Base-by-base conservation (phyloP, 2,888 invertebrate genomes). In the Polymixis flavicincta region DNA sequence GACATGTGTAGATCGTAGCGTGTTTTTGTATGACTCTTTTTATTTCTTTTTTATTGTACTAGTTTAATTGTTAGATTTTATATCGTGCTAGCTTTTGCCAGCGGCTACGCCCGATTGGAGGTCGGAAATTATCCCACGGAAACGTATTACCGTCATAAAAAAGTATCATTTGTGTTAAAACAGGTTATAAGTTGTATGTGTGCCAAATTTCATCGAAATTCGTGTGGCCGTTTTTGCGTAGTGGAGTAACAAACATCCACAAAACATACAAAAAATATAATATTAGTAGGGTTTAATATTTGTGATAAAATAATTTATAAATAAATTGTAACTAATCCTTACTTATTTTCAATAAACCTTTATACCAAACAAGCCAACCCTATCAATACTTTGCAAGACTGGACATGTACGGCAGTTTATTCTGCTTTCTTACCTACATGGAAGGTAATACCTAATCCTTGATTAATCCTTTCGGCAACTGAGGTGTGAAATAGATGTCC, bases 401-500 rank as follows among this genome's bases (percentile, higher is more conserved):
- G 80, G 11, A 11, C 63, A 2, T 59, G 28, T 67, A 63, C 22
- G 22, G 50, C 1, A n/a, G 2, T 32, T 55, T 32, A 75, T 54
- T 65, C 77, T n/a, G 82, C 60, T 55, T 50, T 32, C n/a, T 32
- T 50, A 22, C 60, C 32, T 13, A 78, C 68, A 50, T 6, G 19
- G 42, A 19, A 55, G 28, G 77, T 52, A 37, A 54, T 19, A 55
- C 61, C 28, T 63, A 67, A 76, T 74, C 48, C 42, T 63, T 63
- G 55, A 83, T 80, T 79, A 83, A 83, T 83, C 72, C 80, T 14
- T 14, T 54, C 37, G 42, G 14, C 71, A 32, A 48, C 57, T 83
- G 80, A 63, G 71, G 80, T 79, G 84, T 72, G 80, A 83, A 80
- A 80, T 80, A 14, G 42, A 52, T 5, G 25, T 48, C 14, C 32